Evolutionary conservation across 2,888 invertebrate genomes (phyloP), one percentile per base, ranked within the genome.

Genomic region (Acronicta alni): DNA sequence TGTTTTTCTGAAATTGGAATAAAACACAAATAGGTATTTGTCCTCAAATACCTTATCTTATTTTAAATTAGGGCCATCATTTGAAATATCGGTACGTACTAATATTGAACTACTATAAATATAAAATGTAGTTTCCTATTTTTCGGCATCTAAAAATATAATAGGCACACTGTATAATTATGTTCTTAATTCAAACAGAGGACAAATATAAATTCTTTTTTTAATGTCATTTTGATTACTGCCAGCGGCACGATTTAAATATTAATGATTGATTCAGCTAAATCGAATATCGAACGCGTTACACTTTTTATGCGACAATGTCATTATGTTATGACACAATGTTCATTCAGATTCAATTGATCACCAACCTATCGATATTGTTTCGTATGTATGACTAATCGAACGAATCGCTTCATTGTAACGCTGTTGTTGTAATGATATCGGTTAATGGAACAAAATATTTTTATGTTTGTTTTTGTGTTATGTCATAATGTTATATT

Each of bases 381-480:
- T 69, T 73, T 56, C 54, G 54, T 64, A 23, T 20, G 32, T 57
- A 49, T 70, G 60, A 74, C 52, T 43, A 65, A 65, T 62, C 54
- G 61, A 58, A 56, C 53, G 37, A 58, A 47, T 23, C 35, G 54
- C 45, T 60, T 63, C 44, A 71, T 55, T 75, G 54, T 67, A 62
- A 54, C 23, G n/a, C n/a, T 47, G 16, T 42, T 60, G 53, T 63
- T 38, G 47, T 56, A 47, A 62, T 57, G 44, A 55, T 49, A 51
- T 45, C 18, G 20, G 47, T 42, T 32, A 52, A 42, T 42, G n/a
- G 41, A 60, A 57, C 44, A 18, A 45, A 58, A 54, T 60, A 54
- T 47, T 51, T 38, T 55, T 16, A 18, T 59, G 46, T 70, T 69
- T 66, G 39, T 61, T 55, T 52, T 8, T 65, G 20, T 54, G 35